Evolutionary conservation across 1,140 invertebrate genomes (phyloP).

Genomic region (Nymphalis io): DNA sequence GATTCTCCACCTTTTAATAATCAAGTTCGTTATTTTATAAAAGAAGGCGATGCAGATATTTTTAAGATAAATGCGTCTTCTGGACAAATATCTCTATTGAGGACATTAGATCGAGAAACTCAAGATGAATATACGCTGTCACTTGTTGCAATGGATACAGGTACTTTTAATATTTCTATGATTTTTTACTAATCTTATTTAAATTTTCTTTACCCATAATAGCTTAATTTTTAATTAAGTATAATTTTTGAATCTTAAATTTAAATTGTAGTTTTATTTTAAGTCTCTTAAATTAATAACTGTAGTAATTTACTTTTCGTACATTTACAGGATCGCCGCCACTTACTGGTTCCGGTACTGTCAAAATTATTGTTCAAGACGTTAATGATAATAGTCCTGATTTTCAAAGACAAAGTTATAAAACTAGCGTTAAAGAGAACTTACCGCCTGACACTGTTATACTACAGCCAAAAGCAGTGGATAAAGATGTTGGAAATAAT

Average conservation of each 20-base stretch:
- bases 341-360: conserved; percentile 92
- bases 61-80: conserved; percentile 94
- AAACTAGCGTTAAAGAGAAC: conserved; percentile 89
- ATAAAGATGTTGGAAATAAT: conserved; percentile 91
- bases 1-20: conserved; percentile 95
- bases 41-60: conserved; percentile 93
- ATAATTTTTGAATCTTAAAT: no score
- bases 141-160: conserved; percentile 95
- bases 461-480: conserved; percentile 86
- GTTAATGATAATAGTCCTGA: conserved; percentile 96
- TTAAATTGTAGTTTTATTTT: background rate
- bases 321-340: conserved; percentile 89
- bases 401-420: conserved; percentile 90
- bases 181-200: conserved; percentile 17
- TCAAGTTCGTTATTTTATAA: conserved; percentile 94
- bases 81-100: conserved; percentile 91
- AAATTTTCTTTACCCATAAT: no score
- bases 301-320: conserved; percentile 32
- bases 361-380: conserved; percentile 94
- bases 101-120: conserved; percentile 91
- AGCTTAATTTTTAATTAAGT: no score
- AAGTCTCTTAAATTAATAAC: no score
- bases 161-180: conserved; percentile 73
- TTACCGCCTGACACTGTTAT: conserved; percentile 86
- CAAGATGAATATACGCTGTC: conserved; percentile 91